Base-by-base conservation (phyloP, 2,888 invertebrate genomes). In the Melinopterus prodromus region DNA sequence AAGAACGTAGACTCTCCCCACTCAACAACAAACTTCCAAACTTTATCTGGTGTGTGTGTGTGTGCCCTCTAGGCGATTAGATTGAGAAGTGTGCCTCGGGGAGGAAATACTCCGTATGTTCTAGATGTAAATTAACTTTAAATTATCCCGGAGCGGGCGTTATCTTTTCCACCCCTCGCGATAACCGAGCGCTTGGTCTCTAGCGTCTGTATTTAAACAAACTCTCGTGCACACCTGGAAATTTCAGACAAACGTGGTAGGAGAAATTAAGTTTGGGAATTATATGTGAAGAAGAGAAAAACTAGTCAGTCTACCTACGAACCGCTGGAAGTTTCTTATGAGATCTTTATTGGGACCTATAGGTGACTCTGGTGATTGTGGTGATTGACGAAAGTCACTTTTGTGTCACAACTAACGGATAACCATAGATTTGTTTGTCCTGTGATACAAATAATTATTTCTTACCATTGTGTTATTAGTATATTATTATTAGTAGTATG, bases 121-220 rank as follows among this genome's bases (percentile, higher is more conserved):
- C 53, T 53, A 70, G 80, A 79, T 79, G 77, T 79, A 78, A 81
- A 81, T 81, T 81, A 81, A 81, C 74, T 79, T 81, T 79, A 79
- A 77, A 79, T 81, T 79, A 81, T 81, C 80, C 74, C 36, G 36
- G 7, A 35, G 74, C 35, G 36, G 74, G 36, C 74, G 74, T 26
- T 74, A 74, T 74, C 74, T 74, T 35, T 37, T 36, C 74, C 35
- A 15, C 72, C 74, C 36, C 74, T 74, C 5, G 74, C 16, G 74
- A 74, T 74, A 74, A 74, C 35, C 36, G 9, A 37, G 72, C 75
- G 76, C 77, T 77, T 78, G 76, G 53, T 53, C 53, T 53, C 53
- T 7, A 53, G 53, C 53, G 53, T 53, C 53, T 53, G 53, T 53
- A 53, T 53, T 53, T 53, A 53, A 9, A 53, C 53, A 7, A 12